Evolutionary conservation across 2,113 vertebrate species (phyloP), one percentile per base, ranked within the genome.

Genomic region (Odocoileus virginianus): DNA sequence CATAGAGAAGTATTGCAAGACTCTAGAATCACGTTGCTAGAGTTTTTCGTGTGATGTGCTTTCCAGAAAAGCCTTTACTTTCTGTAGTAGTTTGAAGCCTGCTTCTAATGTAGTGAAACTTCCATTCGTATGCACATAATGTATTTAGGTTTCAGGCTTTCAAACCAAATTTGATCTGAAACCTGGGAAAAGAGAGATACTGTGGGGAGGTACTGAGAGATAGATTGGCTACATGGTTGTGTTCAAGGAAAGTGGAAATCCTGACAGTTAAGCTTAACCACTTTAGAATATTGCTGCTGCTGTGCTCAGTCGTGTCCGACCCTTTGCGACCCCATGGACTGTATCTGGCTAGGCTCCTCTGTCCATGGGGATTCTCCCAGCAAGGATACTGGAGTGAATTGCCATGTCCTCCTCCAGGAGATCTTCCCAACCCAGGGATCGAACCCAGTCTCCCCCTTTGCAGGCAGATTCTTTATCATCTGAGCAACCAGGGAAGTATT

Each of bases 371-470:
- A n/a, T 67, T n/a, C 33, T 67, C 16, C 7, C 0, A 0, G 61
- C 3, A 19, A 33, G 16, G n/a, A 16, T 67, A 67, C 33, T 9
- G 8, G 8, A 67, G n/a, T 19, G 16, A 8, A 8, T 19, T 67
- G 33, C 33, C 8, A n/a, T 19, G 33, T n/a, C 7, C 61, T 67
- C 33, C 61, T n/a, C 16, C 16, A n/a, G 16, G 16, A 8, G 61
- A n/a, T 67, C 61, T 67, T 67, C 33, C 16, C 33, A 67, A 67
- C 3, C 8, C 61, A 67, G 33, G 33, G 61, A n/a, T 19, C 2
- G 0, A 67, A n/a, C 33, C 16, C 61, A 67, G 33, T 67, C 4
- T n/a, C 33, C 61, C 1, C 0, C 33, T n/a, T 4, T n/a, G 16
- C 33, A 67, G 7, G 61, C 61, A 64, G 33, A 64, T n/a, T 19